A percentile compares a stretch with the other conserved stretches of the same genome.
These are phyloP conservation scores for Drosophila paracracens DNA, from an alignment of 2,888 invertebrate genomes.

Conservation along the genomic window DNA sequence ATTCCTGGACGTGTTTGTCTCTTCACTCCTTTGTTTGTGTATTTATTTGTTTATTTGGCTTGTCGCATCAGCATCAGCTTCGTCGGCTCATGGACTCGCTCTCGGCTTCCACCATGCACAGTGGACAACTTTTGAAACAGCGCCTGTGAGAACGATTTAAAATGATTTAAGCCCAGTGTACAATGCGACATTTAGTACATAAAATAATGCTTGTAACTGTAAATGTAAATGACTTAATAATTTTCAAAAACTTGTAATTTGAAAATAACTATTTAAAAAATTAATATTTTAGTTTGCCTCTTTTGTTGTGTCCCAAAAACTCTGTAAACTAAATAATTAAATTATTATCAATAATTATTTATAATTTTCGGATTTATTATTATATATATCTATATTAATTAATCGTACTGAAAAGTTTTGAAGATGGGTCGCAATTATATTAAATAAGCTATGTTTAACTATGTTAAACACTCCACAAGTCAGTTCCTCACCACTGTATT, in stretches of 20 bases:
- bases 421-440: not conserved
- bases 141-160: too few relatives aligned
- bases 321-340: not conserved
- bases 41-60: constrained; percentile 31
- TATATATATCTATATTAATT: too few relatives aligned
- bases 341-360: not conserved
- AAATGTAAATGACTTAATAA: not conserved
- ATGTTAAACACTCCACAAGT: too few relatives aligned
- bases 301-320: not conserved
- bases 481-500: not conserved
- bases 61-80: constrained; percentile 26
- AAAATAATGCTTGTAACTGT: not conserved
- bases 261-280: not conserved
- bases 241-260: not conserved
- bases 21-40: constrained; percentile 32
- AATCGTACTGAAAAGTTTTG: not conserved
- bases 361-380: not conserved
- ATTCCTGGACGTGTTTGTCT: constrained; percentile 31
- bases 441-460: not conserved
- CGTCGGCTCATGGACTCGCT: constrained; percentile 15
- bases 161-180: not conserved
- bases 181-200: not conserved
- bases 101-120: constrained; percentile 10
- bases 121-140: not conserved
- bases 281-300: not conserved